Evolutionary conservation across 1,140 invertebrate genomes (phyloP).

Genomic region (Micrasema longulum): DNA sequence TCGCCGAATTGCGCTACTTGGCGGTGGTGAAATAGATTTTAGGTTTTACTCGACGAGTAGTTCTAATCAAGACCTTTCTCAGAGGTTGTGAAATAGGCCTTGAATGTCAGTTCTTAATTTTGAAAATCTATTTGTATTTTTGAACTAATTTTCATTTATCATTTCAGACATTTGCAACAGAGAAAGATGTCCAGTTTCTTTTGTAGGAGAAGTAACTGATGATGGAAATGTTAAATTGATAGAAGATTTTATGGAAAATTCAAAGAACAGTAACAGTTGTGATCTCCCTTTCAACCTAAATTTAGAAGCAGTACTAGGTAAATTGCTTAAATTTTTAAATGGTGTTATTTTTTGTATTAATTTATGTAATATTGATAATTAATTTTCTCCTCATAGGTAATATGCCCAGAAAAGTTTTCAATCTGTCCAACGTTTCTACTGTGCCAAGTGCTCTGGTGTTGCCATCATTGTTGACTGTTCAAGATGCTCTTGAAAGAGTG

Average conservation of each 20-base stretch:
- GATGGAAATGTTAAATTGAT: slow-evolving; percentile 84
- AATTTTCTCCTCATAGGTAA: slow-evolving; percentile 62
- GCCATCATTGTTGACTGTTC: slow-evolving; percentile 69
- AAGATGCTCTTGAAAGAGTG: slow-evolving; percentile 82
- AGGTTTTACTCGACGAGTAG: no score
- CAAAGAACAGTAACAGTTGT: slow-evolving; percentile 57
- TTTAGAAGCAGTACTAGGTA: slow-evolving; percentile 89
- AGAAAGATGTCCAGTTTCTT: slow-evolving; percentile 92
- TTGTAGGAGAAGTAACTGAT: slow-evolving; percentile 93
- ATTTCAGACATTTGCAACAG: slow-evolving; percentile 77
- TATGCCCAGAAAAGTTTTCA: slow-evolving; percentile 71
- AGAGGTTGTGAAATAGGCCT: no score
- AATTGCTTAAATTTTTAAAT: neutral
- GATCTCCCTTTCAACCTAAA: slow-evolving; percentile 83
- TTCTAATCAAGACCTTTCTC: no score
- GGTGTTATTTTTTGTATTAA: no score
- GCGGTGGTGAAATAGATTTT: no score
- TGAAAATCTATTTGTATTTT: no score
- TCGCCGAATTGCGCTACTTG: no score
- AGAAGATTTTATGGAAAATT: slow-evolving; percentile 70
- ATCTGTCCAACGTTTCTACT: slow-evolving; percentile 60
- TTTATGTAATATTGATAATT: neutral
- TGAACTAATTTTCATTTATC: no score
- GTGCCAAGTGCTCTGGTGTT: slow-evolving; percentile 66
- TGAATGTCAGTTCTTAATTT: no score